A percentile compares a stretch with the other conserved stretches of the same genome.
Evolutionary conservation across 2,888 invertebrate genomes (phyloP).

Genomic region (Pocota personata): DNA sequence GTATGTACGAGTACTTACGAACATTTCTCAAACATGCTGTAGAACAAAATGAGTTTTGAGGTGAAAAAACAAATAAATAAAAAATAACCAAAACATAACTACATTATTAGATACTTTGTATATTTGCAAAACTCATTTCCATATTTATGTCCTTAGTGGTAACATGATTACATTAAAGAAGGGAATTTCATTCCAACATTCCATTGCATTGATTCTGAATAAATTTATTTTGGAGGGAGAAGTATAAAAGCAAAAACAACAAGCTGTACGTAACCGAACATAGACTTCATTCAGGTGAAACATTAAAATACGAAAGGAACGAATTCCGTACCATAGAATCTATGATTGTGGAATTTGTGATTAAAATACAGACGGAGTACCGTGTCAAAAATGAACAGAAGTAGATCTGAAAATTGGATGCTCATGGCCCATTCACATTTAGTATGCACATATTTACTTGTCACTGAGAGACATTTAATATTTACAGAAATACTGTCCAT

Average conservation of each 20-base stretch:
- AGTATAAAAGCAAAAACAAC: slow-evolving; percentile 27
- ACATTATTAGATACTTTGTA: slow-evolving; percentile 71
- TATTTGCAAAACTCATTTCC: slow-evolving; percentile 69
- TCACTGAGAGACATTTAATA: slow-evolving; percentile 31
- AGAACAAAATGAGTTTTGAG: background rate
- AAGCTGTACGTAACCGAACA: slow-evolving; percentile 3
- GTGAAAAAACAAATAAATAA: slow-evolving; percentile 6
- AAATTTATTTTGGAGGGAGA: slow-evolving; percentile 51
- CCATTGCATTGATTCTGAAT: slow-evolving; percentile 65
- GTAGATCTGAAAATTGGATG: slow-evolving; percentile 41
- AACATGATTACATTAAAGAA: slow-evolving; percentile 57
- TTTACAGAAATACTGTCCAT: slow-evolving; percentile 11
- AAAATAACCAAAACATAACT: slow-evolving; percentile 44
- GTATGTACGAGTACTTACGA: background rate
- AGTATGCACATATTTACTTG: slow-evolving; percentile 30
- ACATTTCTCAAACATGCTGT: slow-evolving; percentile 3
- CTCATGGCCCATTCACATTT: background rate
- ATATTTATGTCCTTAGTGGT: slow-evolving; percentile 69
- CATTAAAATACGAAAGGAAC: slow-evolving; percentile 49
- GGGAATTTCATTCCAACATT: slow-evolving; percentile 66
- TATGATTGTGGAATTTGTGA: slow-evolving; percentile 65
- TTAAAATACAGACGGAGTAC: slow-evolving; percentile 46
- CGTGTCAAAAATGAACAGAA: slow-evolving; percentile 50
- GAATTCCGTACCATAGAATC: slow-evolving; percentile 23
- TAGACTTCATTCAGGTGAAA: slow-evolving; percentile 59